These are phyloP conservation scores for Leptodactylus fallax DNA, from an alignment of 2,797 vertebrate genomes.

Conservation along the genomic window DNA sequence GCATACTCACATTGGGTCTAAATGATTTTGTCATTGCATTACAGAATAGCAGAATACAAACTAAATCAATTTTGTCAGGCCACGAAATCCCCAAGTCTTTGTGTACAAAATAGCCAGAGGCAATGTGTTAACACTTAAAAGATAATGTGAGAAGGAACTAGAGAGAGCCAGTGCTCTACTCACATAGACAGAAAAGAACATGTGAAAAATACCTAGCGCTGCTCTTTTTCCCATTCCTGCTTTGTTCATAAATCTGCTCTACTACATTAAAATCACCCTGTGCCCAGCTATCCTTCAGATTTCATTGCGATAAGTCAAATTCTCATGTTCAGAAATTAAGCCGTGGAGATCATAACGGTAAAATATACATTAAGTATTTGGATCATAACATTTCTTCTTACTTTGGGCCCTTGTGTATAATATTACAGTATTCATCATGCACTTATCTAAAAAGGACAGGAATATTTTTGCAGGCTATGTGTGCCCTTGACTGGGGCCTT, in stretches of 20 bases:
- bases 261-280: constrained; percentile 18
- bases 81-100: constrained; percentile 40
- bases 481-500: constrained; percentile 50
- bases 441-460: neutral
- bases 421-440: constrained; percentile 17
- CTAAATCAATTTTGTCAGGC: constrained; percentile 57
- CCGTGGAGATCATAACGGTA: constrained; percentile 13
- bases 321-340: constrained; percentile 21
- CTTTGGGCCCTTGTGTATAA: neutral
- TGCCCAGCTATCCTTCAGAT: neutral
- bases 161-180: constrained; percentile 5
- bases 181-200: neutral
- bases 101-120: constrained; percentile 56
- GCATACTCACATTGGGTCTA: constrained; percentile 28
- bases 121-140: constrained; percentile 50
- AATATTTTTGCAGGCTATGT: constrained; percentile 45
- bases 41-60: constrained; percentile 39
- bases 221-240: neutral
- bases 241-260: constrained; percentile 18
- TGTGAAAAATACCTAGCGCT: constrained; percentile 2
- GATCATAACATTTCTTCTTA: constrained; percentile 13
- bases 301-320: constrained; percentile 22
- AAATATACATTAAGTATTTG: constrained; percentile 31
- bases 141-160: constrained; percentile 24
- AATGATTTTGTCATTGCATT: constrained; percentile 57